Evolutionary conservation across 2,113 vertebrate species (phyloP).

Genomic region (Lagopus leucura): DNA sequence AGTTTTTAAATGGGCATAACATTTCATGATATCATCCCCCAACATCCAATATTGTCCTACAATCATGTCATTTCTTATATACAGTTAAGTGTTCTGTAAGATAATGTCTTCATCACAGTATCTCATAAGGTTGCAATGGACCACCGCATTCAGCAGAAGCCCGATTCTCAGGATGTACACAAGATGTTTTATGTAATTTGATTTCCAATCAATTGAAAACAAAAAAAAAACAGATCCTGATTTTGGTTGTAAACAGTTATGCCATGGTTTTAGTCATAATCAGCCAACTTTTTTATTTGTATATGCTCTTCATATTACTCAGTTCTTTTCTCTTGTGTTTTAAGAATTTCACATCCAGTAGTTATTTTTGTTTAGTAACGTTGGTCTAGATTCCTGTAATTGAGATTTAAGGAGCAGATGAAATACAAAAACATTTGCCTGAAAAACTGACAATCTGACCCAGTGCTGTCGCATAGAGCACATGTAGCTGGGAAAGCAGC

Average conservation of each 20-base stretch:
- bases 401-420: neutral
- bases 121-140: neutral
- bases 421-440: neutral
- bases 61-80: neutral
- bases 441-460: neutral
- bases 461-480: neutral
- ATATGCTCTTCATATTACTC: neutral
- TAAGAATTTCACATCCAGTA: neutral
- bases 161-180: neutral
- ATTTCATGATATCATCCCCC: constrained; percentile 40
- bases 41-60: neutral
- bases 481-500: neutral
- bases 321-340: neutral
- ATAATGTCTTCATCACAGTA: neutral
- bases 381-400: neutral
- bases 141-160: neutral
- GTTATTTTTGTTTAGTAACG: neutral
- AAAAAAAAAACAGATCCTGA: neutral
- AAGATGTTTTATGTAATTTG: neutral
- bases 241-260: neutral
- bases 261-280: neutral
- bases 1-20: constrained; percentile 40
- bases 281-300: neutral
- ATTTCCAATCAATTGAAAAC: neutral
- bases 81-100: constrained; percentile 5